These are phyloP conservation scores for Pocillopora verrucosa DNA, from an alignment of 64 coral and sea anemone genomes.

Conservation along the genomic window DNA sequence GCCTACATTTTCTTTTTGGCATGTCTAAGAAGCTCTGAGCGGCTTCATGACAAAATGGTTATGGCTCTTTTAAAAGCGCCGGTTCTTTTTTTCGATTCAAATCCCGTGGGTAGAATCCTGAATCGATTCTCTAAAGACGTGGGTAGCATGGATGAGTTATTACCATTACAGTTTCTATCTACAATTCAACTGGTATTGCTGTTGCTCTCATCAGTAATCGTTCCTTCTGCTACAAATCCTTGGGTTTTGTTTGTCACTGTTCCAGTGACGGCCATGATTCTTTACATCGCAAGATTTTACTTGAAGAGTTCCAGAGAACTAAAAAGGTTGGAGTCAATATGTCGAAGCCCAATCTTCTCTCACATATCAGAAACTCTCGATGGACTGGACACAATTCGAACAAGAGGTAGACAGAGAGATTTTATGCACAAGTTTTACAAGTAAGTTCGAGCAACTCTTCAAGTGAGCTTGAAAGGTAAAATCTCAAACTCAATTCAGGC, in stretches of 20 bases:
- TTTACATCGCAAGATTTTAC: no score
- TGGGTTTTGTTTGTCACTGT: no score
- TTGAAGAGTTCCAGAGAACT: no score
- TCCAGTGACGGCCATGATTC: no score
- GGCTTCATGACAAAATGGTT: no score
- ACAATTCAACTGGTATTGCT: constrained; percentile 12
- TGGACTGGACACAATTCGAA: no score
- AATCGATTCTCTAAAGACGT: constrained; percentile 39
- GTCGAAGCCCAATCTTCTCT: constrained; percentile 45
- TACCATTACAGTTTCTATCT: constrained; percentile 16
- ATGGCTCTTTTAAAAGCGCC: neutral
- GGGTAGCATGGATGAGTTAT: constrained; percentile 25
- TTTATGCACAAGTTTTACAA: constrained; percentile 40
- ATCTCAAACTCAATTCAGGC: no score
- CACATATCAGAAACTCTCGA: constrained; percentile 58
- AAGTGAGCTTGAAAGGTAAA: no score
- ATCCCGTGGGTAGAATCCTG: constrained; percentile 10
- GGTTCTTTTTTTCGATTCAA: constrained; percentile 13
- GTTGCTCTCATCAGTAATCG: neutral
- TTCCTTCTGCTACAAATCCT: no score
- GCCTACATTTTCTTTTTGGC: neutral
- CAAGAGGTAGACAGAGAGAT: constrained; percentile 6
- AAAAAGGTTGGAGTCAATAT: constrained; percentile 26
- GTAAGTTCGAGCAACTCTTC: no score
- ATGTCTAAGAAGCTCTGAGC: neutral